phyloP scores from a whole-genome alignment of 1,140 invertebrate genomes.

The Cotesia chilonis region DNA sequence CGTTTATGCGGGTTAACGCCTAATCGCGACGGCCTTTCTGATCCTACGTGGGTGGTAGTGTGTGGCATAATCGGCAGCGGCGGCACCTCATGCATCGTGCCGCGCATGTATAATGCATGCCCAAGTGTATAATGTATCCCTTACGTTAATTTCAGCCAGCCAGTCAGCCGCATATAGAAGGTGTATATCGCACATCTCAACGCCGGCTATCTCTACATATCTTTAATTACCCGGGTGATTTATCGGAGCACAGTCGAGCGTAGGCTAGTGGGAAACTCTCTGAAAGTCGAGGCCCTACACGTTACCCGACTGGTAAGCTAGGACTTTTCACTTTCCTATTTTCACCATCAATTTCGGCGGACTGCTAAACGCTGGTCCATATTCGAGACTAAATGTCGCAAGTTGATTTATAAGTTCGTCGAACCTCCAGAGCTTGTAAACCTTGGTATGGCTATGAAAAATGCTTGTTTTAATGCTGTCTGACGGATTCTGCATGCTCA shows the following conservation, averaged over 20 bases:
- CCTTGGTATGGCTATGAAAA: too few relatives aligned
- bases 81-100: conserved; percentile 35
- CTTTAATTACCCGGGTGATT: conserved; percentile 57
- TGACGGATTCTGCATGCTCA: too few relatives aligned
- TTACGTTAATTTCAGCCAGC: conserved; percentile 4
- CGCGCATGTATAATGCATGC: conserved; percentile 49
- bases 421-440: conserved; percentile 14
- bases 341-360: neutral
- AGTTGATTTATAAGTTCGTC: conserved; percentile 38
- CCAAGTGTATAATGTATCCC: conserved; percentile 7
- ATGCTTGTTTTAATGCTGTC: too few relatives aligned
- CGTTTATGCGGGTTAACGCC: conserved; percentile 43
- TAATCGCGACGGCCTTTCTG: conserved; percentile 34
- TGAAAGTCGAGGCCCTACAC: conserved; percentile 28
- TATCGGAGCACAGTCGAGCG: conserved; percentile 40
- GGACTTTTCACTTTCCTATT: neutral
- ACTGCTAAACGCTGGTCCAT: neutral
- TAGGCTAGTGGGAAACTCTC: conserved; percentile 49
- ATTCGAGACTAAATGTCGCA: conserved; percentile 29
- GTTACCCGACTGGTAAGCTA: conserved; percentile 16
- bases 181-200: conserved; percentile 39
- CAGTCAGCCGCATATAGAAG: neutral
- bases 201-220: conserved; percentile 53
- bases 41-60: conserved; percentile 40
- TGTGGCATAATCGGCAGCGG: conserved; percentile 8